Conservation (phyloP, 2,888 invertebrate species). For the Pristionchus maxplancki region DNA sequence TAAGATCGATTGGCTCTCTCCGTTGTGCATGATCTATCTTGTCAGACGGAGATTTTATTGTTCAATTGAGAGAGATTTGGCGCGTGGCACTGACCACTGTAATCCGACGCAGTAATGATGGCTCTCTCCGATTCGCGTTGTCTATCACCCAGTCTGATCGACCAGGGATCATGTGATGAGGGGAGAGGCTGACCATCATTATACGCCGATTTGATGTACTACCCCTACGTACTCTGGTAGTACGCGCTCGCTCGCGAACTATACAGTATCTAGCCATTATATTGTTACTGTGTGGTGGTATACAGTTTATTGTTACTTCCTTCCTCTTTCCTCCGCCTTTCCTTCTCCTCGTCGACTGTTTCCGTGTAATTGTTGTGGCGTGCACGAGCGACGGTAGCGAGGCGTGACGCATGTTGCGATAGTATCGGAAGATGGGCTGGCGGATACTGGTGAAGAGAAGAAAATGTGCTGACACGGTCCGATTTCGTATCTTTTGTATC, state of each 20-base stretch:
- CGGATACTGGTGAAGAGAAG: neutral
- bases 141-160: neutral
- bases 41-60: neutral
- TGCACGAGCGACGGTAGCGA: neutral
- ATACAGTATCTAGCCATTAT: slow-evolving; percentile 4
- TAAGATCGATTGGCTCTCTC: neutral
- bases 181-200: neutral
- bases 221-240: neutral
- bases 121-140: neutral
- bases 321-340: neutral
- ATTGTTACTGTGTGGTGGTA: neutral
- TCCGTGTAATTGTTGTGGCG: slow-evolving; percentile 32
- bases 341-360: neutral
- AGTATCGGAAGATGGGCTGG: neutral
- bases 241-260: neutral
- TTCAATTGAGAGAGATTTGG: neutral
- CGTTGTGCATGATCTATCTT: neutral
- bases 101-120: neutral
- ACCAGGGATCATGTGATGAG: neutral
- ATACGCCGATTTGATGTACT: neutral
- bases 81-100: slow-evolving; percentile 18
- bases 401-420: neutral
- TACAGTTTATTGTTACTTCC: slow-evolving; percentile 2
- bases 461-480: too few relatives aligned
- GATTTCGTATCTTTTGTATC: neutral